Evolutionary conservation across 2,888 invertebrate genomes (phyloP).

Genomic region (Brenthis hecate): DNA sequence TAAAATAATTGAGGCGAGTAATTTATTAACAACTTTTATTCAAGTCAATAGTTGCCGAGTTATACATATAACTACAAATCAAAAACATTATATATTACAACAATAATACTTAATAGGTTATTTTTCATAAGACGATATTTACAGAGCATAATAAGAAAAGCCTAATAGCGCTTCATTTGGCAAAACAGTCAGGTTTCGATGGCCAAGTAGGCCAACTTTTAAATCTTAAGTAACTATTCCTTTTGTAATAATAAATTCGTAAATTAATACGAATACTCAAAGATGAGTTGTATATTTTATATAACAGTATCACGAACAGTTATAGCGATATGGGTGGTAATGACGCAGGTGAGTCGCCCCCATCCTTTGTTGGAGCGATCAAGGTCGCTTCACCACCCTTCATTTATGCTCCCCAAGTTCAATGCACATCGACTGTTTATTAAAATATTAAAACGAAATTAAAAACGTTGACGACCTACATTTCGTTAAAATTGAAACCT

Average conservation of each 20-base stretch:
- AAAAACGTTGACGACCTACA: constrained; percentile 8
- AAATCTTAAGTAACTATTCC: not conserved
- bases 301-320: not conserved
- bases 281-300: not conserved
- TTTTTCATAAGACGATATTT: not conserved
- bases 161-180: constrained; percentile 1
- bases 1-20: no score
- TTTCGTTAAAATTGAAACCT: not conserved
- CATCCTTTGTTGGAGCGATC: constrained; percentile 58
- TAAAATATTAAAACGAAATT: constrained; percentile 30
- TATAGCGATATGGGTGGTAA: constrained; percentile 40
- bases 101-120: no score
- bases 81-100: no score
- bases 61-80: no score
- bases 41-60: no score
- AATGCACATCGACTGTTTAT: constrained; percentile 40
- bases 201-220: constrained; percentile 23
- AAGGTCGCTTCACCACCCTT: constrained; percentile 52
- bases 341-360: constrained; percentile 43
- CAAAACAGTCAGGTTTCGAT: not conserved
- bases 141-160: not conserved
- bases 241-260: no score
- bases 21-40: no score
- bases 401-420: constrained; percentile 40
- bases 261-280: not conserved